Conservation (phyloP, 2,888 invertebrate species). For the Apocheima hispidaria region DNA sequence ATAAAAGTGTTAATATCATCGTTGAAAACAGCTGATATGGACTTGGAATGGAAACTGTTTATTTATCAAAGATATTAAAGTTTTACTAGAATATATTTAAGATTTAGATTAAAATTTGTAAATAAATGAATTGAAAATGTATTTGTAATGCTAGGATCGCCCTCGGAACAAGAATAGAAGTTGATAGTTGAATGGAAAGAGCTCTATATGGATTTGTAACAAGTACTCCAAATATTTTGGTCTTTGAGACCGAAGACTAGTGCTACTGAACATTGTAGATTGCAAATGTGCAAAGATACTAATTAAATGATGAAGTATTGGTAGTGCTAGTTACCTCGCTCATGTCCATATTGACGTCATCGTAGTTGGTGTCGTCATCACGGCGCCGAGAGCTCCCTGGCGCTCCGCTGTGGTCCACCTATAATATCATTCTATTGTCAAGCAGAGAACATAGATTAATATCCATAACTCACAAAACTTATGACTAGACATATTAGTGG, state of each 20-base stretch:
- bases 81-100: constrained; percentile 11
- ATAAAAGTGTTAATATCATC: constrained; percentile 86
- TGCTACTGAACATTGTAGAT: constrained; percentile 16
- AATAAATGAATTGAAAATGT: neutral
- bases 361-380: constrained; percentile 89
- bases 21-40: constrained; percentile 72
- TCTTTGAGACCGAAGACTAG: constrained; percentile 6
- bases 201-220: neutral
- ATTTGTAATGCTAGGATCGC: constrained; percentile 13
- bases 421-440: constrained; percentile 86
- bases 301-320: constrained; percentile 23
- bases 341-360: constrained; percentile 92
- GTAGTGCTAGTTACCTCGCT: constrained; percentile 87
- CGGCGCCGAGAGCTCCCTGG: constrained; percentile 62
- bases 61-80: constrained; percentile 26
- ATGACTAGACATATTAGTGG: constrained; percentile 9
- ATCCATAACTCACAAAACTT: constrained; percentile 57
- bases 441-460: constrained; percentile 87
- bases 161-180: constrained; percentile 5
- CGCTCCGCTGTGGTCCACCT: constrained; percentile 68
- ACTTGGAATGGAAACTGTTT: constrained; percentile 43
- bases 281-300: constrained; percentile 27
- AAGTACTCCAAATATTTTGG: constrained; percentile 4
- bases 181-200: constrained; percentile 7
- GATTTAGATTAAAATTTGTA: constrained; percentile 8